Base-by-base conservation (phyloP, 1,140 invertebrate genomes). In the Diploscapter pachys region DNA sequence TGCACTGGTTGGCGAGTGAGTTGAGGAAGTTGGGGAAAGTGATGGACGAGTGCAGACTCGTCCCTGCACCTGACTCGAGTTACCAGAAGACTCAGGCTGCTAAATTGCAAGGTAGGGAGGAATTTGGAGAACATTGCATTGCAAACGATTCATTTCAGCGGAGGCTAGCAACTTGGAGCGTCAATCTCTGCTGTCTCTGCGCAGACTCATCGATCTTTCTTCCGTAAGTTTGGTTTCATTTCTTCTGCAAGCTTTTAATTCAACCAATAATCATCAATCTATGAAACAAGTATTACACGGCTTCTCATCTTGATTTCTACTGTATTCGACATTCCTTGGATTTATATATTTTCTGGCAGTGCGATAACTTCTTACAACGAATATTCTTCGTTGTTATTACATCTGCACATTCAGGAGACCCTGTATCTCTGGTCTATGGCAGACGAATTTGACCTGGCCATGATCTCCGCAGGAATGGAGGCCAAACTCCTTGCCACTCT, bases 341-440 rank as follows among this genome's bases (percentile, higher is more conserved):
- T 31, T 31, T 31, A 31, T 31, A 31, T 31, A 31, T 31, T 31
- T 31, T 31, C 31, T 31, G 31, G 31, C 31, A 31, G 31, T 31
- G 31, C 31, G 31, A 31, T 31, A 31, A 31, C 31, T 31, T 31
- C 31, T 31, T 31, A 31, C 31, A 31, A 31, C 31, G 31, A 31
- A 31, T 31, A 31, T 31, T 31, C 0, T 31, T 31, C 31, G 31
- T 31, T 31, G 31, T 31, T 31, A 31, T 31, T 31, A 31, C 31
- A 31, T 31, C 31, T 31, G 31, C 31, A 31, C 83, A 89, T 91
- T 3, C 91, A 92, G 82, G 94, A 99, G 88, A 92, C 96, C 79
- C 87, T 98, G 55, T 92, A 92, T 51, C 87, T 98, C n/a, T 96
- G 94, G 93, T 92, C 92, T 83, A 91, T 98, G 59, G 86, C 98